Evolutionary conservation across 2,113 vertebrate genomes (phyloP).

Genomic region (Rutilus rutilus): DNA sequence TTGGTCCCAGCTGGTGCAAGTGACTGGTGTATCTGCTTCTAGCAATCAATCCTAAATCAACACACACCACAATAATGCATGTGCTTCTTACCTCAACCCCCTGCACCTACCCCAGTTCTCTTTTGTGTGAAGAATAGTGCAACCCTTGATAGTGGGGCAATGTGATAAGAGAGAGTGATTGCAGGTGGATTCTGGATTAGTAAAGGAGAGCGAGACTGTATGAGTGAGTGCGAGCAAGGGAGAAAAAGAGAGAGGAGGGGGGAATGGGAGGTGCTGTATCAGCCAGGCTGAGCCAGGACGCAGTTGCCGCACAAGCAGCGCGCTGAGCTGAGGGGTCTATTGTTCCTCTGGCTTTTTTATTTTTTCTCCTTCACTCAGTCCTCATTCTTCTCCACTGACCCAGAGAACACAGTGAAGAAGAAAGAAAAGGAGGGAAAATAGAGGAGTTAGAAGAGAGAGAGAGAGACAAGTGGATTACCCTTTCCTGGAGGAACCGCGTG

Average conservation of each 20-base stretch:
- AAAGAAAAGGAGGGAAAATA: constrained; percentile 38
- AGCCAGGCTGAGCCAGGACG: constrained; percentile 66
- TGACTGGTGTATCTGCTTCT: background rate
- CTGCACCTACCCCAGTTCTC: background rate
- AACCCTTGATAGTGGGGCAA: constrained; percentile 37
- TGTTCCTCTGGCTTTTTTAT: constrained; percentile 73
- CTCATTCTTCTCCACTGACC: constrained; percentile 59
- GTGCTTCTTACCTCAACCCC: background rate
- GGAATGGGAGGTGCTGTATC: constrained; percentile 67
- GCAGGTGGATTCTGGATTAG: constrained; percentile 9
- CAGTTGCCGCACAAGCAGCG: constrained; percentile 66
- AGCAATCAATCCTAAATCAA: constrained; percentile 39
- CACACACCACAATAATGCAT: constrained; percentile 22
- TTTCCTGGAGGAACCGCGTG: constrained; percentile 46
- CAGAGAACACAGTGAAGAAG: constrained; percentile 51
- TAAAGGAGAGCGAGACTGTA: constrained; percentile 35
- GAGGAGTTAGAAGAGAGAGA: constrained; percentile 22
- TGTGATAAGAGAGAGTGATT: constrained; percentile 40
- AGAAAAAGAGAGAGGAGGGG: constrained; percentile 52
- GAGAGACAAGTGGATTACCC: constrained; percentile 51
- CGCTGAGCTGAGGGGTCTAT: constrained; percentile 71
- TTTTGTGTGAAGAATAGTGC: constrained; percentile 32
- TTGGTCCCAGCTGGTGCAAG: constrained; percentile 37
- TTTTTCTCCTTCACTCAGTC: constrained; percentile 51
- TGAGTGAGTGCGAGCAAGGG: constrained; percentile 29